Conservation (phyloP, 2,888 invertebrate genomes). For the Phania funesta region DNA sequence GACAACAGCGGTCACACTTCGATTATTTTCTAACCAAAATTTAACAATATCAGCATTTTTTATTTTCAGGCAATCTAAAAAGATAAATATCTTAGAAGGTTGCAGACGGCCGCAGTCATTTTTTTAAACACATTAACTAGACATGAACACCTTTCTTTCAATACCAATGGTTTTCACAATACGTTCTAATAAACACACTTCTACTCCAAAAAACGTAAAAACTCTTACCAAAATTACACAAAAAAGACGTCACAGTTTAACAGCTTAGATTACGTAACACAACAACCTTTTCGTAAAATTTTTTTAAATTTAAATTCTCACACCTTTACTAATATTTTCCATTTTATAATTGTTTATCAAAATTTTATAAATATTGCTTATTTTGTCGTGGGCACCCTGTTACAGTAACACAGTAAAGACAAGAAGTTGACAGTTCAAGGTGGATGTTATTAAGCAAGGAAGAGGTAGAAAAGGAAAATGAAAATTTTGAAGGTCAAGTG, state of each 20-base stretch:
- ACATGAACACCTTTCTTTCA: constrained; percentile 14
- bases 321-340: constrained; percentile 1
- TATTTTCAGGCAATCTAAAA: not conserved
- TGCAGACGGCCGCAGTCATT: not conserved
- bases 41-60: not conserved
- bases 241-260: constrained; percentile 4
- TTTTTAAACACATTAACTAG: not conserved
- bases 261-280: not conserved
- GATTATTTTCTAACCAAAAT: not conserved
- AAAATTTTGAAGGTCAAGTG: too few relatives aligned
- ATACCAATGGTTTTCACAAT: not conserved
- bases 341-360: constrained; percentile 1
- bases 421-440: too few relatives aligned
- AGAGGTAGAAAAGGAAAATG: too few relatives aligned
- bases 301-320: not conserved
- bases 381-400: too few relatives aligned
- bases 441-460: too few relatives aligned
- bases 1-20: too few relatives aligned
- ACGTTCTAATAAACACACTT: constrained; percentile 5
- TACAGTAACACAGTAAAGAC: too few relatives aligned
- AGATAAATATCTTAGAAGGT: not conserved
- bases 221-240: constrained; percentile 16
- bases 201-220: constrained; percentile 4
- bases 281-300: constrained; percentile 2
- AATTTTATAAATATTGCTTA: not conserved